Base-by-base conservation (phyloP, 2,113 vertebrate species). In the Oreochromis spilurus region DNA sequence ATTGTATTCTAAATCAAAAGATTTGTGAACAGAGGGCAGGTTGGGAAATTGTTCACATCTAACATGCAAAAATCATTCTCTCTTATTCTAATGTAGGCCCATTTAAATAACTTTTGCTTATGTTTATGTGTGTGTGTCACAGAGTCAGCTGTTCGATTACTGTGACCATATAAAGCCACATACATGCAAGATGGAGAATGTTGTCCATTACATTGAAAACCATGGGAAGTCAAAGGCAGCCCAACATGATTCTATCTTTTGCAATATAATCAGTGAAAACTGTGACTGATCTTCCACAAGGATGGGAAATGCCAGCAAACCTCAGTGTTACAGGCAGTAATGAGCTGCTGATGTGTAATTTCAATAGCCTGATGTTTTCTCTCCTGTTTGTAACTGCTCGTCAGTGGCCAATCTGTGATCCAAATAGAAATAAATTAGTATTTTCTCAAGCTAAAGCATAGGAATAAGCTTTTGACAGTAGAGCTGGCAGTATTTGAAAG, bases 251-350 rank as follows among this genome's bases (percentile, higher is more conserved):
- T 58, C 45, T 19, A 11, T 54, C 88, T 90, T 89, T 85, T 93
- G 84, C 89, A 88, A 88, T 93, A 94, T 89, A 92, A 94, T 94
- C 88, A 81, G 38, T 48, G 82, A 92, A 82, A 89, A 91, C 87
- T 81, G 21, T 89, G 94, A 93, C 94, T 94, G 94, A 95, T 96
- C 93, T 92, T 67, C 38, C 67, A 83, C 88, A n/a, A 48, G 55
- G 83, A 60, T 82, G 54, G 89, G 82, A 90, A 91, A 78, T 90
- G 89, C 82, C 90, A 94, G 82, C 62, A 83, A 87, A 89, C 82
- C 85, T 81, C 72, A 84, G 65, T 91, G 93, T 93, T 93, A 93
- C 79, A 78, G 60, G 67, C 85, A 82, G 55, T 16, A 26, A 91
- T 85, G 87, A 91, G 91, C 89, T 89, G 89, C 14, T 70, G 86